Percentiles rank a stretch among this genome's conserved stretches.
Evolutionary conservation across 2,113 vertebrate species (phyloP).

Genomic region (Smithornis capensis): DNA sequence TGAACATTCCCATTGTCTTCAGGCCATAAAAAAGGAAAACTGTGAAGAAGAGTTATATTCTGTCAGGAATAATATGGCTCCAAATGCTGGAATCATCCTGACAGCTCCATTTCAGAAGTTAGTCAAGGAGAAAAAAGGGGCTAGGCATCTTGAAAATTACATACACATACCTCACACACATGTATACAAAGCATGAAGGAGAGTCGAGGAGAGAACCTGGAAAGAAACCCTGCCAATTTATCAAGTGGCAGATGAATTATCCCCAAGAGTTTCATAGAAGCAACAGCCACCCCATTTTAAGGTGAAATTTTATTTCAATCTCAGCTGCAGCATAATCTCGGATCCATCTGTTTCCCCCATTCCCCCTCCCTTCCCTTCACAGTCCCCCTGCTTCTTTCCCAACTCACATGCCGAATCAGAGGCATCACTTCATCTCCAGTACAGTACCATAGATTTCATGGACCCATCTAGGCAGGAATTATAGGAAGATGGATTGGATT

Average conservation of each 20-base stretch:
- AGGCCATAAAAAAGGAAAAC: slow-evolving; percentile 58
- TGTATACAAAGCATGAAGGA: slow-evolving; percentile 40
- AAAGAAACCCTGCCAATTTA: slow-evolving; percentile 22
- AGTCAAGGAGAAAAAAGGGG: slow-evolving; percentile 59
- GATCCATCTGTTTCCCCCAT: slow-evolving; percentile 21
- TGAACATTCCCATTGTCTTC: slow-evolving; percentile 58
- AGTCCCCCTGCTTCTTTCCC: not conserved
- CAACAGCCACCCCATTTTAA: slow-evolving; percentile 20
- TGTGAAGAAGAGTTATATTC: slow-evolving; percentile 58
- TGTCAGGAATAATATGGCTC: slow-evolving; percentile 59
- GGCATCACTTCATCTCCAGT: not conserved
- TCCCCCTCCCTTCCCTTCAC: not conserved
- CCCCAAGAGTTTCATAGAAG: slow-evolving; percentile 12
- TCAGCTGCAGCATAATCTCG: slow-evolving; percentile 23
- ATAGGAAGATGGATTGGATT: not conserved
- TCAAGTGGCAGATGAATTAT: slow-evolving; percentile 43
- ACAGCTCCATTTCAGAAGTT: slow-evolving; percentile 66
- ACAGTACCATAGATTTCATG: not conserved
- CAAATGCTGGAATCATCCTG: slow-evolving; percentile 56
- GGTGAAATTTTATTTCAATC: slow-evolving; percentile 47
- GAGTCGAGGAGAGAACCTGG: slow-evolving; percentile 12
- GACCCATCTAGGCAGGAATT: not conserved
- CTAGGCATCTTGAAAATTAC: slow-evolving; percentile 54
- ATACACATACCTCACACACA: slow-evolving; percentile 32
- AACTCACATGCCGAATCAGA: not conserved